Conservation (phyloP, 1,140 invertebrate species). For the Temnothorax curvispinosus region DNA sequence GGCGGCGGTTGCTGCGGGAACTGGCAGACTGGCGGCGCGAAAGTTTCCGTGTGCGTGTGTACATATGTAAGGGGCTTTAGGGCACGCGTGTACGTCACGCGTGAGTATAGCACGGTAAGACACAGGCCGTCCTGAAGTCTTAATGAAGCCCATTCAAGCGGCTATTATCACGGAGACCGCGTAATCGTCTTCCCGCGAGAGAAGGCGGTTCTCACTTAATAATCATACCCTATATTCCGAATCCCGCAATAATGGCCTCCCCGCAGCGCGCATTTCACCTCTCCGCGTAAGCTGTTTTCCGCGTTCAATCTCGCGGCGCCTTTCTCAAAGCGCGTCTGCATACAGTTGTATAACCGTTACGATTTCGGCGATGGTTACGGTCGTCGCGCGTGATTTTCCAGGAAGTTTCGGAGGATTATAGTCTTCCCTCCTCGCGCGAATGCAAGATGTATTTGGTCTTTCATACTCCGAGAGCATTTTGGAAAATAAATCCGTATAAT, state of each 20-base stretch:
- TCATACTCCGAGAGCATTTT: background rate
- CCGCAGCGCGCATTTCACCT: slow-evolving; percentile 67
- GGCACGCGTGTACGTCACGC: slow-evolving; percentile 22
- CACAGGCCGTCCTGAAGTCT: slow-evolving; percentile 75
- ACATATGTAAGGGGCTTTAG: slow-evolving; percentile 25
- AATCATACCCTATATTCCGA: slow-evolving; percentile 82
- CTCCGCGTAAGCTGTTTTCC: slow-evolving; percentile 69
- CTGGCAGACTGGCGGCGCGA: slow-evolving; percentile 7
- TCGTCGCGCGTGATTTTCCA: slow-evolving; percentile 35
- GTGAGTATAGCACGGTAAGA: slow-evolving; percentile 41
- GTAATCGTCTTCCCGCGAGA: slow-evolving; percentile 80
- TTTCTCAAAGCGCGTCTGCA: slow-evolving; percentile 13
- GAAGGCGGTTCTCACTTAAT: slow-evolving; percentile 82
- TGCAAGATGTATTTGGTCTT: background rate
- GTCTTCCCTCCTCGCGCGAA: background rate
- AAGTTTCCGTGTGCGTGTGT: slow-evolving; percentile 54
- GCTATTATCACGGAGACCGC: slow-evolving; percentile 83
- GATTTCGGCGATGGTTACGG: slow-evolving; percentile 43
- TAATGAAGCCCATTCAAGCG: slow-evolving; percentile 85
- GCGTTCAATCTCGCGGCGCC: slow-evolving; percentile 74
- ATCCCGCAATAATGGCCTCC: slow-evolving; percentile 80
- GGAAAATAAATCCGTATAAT: background rate
- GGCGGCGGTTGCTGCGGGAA: slow-evolving; percentile 16
- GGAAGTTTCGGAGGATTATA: background rate
- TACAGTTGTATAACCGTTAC: background rate